These are phyloP conservation scores for Anagyrus pseudococci DNA, from an alignment of 2,888 invertebrate genomes.

Conservation along the genomic window DNA sequence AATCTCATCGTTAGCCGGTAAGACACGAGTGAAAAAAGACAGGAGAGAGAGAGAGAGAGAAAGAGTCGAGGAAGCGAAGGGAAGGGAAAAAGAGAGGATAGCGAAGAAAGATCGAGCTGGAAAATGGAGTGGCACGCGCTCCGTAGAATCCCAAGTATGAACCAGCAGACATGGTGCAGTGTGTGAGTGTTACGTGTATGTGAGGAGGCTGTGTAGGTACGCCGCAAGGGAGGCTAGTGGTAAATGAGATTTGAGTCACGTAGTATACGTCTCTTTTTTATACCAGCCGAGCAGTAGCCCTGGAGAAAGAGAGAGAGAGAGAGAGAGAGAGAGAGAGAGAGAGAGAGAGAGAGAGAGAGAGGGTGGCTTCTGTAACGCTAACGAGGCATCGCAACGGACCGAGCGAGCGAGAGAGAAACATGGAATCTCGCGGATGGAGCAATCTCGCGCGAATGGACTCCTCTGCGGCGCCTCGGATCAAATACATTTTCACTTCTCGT, in stretches of 20 bases:
- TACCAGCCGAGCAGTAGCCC: too few species aligned
- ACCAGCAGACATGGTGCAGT: not conserved
- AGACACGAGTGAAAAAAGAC: not conserved
- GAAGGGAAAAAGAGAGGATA: not conserved
- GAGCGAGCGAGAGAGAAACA: slow-evolving; percentile 35
- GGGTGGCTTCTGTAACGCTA: slow-evolving; percentile 48
- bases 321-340: slow-evolving; percentile 22
- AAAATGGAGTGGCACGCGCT: not conserved
- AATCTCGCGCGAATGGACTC: slow-evolving; percentile 36
- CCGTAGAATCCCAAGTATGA: slow-evolving; percentile 31
- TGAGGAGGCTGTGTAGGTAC: not conserved
- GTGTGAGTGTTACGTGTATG: too few species aligned
- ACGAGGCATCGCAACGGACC: slow-evolving; percentile 43
- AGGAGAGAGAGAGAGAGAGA: not conserved
- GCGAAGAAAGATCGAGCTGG: not conserved
- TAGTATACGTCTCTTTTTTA: slow-evolving; percentile 48
- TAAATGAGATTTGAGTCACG: slow-evolving; percentile 59
- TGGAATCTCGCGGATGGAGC: slow-evolving; percentile 42
- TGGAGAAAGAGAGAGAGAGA: slow-evolving; percentile 34
- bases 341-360: slow-evolving; percentile 38
- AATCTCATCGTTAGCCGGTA: too few species aligned
- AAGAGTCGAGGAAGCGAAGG: slow-evolving; percentile 4
- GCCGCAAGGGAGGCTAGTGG: slow-evolving; percentile 24
- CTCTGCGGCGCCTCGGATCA: slow-evolving; percentile 39
- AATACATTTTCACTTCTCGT: slow-evolving; percentile 36